Percentiles rank a stretch among this genome's conserved stretches.
Evolutionary conservation across 2,113 vertebrate species (phyloP).

Genomic region (Cepphus grylle): DNA sequence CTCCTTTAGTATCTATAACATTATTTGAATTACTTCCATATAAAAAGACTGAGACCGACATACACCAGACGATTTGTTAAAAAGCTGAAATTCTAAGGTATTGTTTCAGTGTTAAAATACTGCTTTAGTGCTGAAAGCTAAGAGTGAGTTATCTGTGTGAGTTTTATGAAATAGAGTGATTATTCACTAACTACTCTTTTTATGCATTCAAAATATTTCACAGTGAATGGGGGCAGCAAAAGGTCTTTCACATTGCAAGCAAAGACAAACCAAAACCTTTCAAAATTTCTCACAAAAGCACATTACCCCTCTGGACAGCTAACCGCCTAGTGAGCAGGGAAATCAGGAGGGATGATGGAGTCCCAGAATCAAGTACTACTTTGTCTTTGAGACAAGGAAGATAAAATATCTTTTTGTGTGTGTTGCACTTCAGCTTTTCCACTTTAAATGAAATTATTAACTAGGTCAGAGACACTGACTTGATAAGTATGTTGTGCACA

Average conservation of each 20-base stretch:
- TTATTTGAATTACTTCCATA: neutral
- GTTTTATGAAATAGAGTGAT: constrained; percentile 42
- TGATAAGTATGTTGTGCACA: neutral
- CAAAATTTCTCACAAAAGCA: neutral
- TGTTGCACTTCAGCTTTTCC: neutral
- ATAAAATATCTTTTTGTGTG: neutral
- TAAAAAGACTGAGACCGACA: neutral
- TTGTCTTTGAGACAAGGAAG: neutral
- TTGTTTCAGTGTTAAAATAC: neutral
- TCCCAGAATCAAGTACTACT: neutral
- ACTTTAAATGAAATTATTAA: neutral
- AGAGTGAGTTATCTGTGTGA: constrained; percentile 7
- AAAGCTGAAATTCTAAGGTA: neutral
- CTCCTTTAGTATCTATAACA: neutral
- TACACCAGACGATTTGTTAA: neutral
- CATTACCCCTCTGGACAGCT: neutral
- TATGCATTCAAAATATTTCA: constrained; percentile 53
- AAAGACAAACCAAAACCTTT: neutral
- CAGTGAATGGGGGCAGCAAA: neutral
- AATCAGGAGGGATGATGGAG: neutral
- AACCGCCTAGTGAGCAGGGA: neutral
- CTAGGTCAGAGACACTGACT: neutral
- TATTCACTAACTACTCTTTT: constrained; percentile 58
- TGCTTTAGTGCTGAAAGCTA: neutral
- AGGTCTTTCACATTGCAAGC: neutral